Percentiles rank a stretch among this genome's conserved stretches.
Conservation (phyloP, 2,797 vertebrate species). For the Lerista edwardsae region DNA sequence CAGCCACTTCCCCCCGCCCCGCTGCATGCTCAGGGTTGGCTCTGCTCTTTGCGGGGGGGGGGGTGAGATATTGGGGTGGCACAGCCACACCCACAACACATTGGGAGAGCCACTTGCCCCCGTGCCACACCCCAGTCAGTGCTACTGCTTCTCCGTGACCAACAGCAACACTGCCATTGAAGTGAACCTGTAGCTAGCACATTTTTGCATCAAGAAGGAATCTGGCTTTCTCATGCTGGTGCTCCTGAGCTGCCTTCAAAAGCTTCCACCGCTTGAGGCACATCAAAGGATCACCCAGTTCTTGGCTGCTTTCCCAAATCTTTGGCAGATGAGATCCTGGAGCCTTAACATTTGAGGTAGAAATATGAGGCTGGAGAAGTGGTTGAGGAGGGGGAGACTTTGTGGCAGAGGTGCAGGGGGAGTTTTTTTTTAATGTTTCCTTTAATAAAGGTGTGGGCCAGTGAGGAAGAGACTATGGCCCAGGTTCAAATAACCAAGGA, state of each 20-base stretch:
- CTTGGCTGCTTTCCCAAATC: constrained; percentile 23
- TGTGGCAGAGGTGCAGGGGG: too few species aligned
- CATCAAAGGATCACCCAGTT: constrained; percentile 17
- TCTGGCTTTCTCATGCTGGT: not conserved
- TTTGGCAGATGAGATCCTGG: constrained; percentile 11
- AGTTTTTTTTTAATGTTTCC: not conserved
- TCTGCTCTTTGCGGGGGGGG: too few species aligned
- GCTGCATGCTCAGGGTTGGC: too few species aligned
- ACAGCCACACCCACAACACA: too few species aligned
- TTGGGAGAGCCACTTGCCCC: too few species aligned
- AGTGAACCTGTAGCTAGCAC: not conserved
- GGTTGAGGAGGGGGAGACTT: not conserved
- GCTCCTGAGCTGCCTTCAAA: constrained; percentile 28
- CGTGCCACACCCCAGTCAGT: too few species aligned
- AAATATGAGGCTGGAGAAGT: not conserved
- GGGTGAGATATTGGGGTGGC: too few species aligned
- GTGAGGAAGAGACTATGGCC: not conserved
- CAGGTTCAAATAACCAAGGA: not conserved
- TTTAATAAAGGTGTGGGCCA: not conserved
- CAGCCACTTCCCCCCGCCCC: too few species aligned
- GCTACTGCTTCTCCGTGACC: not conserved
- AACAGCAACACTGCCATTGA: not conserved
- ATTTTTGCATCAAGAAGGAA: not conserved
- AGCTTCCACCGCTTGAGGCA: constrained; percentile 5
- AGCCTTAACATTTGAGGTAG: constrained; percentile 5